Evolutionary conservation across 2,113 vertebrate genomes (phyloP), one percentile per base, ranked within the genome.

Genomic region (Monopterus albus): DNA sequence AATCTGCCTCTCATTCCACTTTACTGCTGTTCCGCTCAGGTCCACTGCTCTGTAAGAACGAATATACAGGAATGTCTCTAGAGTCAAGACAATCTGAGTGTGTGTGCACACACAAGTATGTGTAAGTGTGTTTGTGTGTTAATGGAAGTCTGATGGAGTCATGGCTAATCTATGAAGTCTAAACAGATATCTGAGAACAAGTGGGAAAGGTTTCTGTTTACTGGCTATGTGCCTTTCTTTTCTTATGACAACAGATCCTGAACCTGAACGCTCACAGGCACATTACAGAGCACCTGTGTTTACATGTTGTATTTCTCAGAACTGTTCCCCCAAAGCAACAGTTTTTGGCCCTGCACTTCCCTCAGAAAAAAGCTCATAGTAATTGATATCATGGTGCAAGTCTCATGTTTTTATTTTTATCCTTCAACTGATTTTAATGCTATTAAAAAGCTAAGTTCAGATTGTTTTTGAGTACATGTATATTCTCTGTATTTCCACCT

Each of bases 61-160:
- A 62, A 89, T 87, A 87, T 7, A 26, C 82, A 75, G 84, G 87
- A 90, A 82, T 13, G 78, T 88, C 82, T 87, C 82, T 42, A 23
- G 66, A 67, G 79, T 65, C 20, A 42, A 42, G 78, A 76, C 58
- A 42, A 71, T 81, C 49, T 47, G 63, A 43, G 73, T 21, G 18
- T 20, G 46, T 26, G 9, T 18, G 49, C 56, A 15, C 39, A 60
- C 39, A 5, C 40, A 17, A 25, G 35, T 18, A 9, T 6, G 23
- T 21, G 3, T 14, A 11, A 28, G 29, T n/a, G 40, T 56, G 15
- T 64, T 29, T n/a, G 28, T 69, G 68, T 60, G 31, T 40, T 81
- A 56, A 63, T 67, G 67, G 39, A 18, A 64, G 53, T 71, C 65
- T 68, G 80, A 77, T 79, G 75, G 53, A 72, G 85, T 88, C 83